Evolutionary conservation across 2,888 invertebrate genomes (phyloP).

Genomic region (Nemotelus pantherinus): DNA sequence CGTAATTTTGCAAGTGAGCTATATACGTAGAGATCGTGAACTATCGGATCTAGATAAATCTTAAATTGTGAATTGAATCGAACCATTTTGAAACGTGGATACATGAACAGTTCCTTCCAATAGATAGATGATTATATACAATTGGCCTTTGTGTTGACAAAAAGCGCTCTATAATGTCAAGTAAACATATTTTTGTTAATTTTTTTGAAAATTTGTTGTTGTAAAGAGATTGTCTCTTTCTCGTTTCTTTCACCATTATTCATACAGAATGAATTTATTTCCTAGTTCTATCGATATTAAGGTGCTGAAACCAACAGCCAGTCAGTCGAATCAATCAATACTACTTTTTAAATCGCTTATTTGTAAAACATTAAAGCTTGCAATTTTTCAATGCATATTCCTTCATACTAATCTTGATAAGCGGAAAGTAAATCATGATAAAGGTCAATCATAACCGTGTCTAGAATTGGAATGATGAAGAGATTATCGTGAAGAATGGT

Average conservation of each 20-base stretch:
- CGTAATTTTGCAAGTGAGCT: too few relatives aligned
- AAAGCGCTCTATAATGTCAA: conserved; percentile 61
- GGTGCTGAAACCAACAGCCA: conserved; percentile 30
- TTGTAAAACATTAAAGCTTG: conserved; percentile 33
- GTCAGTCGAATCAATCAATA: conserved; percentile 12
- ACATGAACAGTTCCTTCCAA: neutral
- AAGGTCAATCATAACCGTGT: conserved; percentile 15
- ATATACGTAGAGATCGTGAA: too few relatives aligned
- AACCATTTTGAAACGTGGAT: neutral
- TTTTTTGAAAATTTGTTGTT: conserved; percentile 33
- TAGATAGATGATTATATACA: conserved; percentile 66
- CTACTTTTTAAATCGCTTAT: conserved; percentile 34
- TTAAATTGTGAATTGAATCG: neutral
- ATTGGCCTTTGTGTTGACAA: conserved; percentile 66
- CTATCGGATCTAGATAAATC: neutral
- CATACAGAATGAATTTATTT: conserved; percentile 24
- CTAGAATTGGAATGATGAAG: conserved; percentile 48
- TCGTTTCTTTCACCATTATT: conserved; percentile 36
- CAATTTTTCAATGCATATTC: conserved; percentile 26
- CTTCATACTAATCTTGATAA: conserved; percentile 40
- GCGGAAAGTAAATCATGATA: conserved; percentile 17
- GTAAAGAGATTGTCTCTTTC: conserved; percentile 27
- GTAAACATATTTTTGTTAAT: conserved; percentile 48
- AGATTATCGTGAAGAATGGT: conserved; percentile 49
- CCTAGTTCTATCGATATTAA: conserved; percentile 23